Evolutionary conservation across 2,888 invertebrate genomes (phyloP).

Genomic region (Helicoverpa assulta): DNA sequence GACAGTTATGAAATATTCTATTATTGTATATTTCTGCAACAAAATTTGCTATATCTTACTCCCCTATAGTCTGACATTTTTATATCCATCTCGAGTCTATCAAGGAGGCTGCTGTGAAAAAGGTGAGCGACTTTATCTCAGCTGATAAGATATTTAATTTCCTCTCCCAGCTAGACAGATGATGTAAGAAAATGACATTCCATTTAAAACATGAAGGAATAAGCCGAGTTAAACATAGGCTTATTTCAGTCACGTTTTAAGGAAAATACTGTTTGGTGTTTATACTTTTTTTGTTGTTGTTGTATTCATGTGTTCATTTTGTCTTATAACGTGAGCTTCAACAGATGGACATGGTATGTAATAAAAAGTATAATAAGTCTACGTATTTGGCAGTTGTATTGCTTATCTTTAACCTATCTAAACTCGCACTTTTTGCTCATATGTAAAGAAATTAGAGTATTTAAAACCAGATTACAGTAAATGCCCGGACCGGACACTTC

Average conservation of each 20-base stretch:
- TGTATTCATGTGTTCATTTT: too few species aligned
- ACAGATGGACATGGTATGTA: not conserved
- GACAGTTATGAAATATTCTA: too few species aligned
- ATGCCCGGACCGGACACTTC: constrained; percentile 60
- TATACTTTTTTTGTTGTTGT: not conserved
- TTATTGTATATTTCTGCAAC: not conserved
- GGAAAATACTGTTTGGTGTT: not conserved
- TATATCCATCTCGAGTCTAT: constrained; percentile 59
- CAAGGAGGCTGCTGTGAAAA: constrained; percentile 68
- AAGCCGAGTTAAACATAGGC: constrained; percentile 37
- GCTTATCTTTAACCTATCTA: too few species aligned
- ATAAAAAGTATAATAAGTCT: too few species aligned
- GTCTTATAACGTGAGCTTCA: too few species aligned
- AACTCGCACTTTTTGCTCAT: too few species aligned
- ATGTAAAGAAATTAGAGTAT: too few species aligned
- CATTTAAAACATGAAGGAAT: constrained; percentile 49
- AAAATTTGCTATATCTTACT: constrained; percentile 13
- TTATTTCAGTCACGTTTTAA: constrained; percentile 26
- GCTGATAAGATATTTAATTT: constrained; percentile 85
- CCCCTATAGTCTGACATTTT: constrained; percentile 37
- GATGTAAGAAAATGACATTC: constrained; percentile 75
- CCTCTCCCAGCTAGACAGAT: constrained; percentile 78
- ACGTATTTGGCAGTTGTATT: too few species aligned
- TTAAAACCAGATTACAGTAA: constrained; percentile 40
- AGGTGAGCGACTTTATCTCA: constrained; percentile 78